Conservation (phyloP, 2,113 vertebrate species). For the Sprattus sprattus region DNA sequence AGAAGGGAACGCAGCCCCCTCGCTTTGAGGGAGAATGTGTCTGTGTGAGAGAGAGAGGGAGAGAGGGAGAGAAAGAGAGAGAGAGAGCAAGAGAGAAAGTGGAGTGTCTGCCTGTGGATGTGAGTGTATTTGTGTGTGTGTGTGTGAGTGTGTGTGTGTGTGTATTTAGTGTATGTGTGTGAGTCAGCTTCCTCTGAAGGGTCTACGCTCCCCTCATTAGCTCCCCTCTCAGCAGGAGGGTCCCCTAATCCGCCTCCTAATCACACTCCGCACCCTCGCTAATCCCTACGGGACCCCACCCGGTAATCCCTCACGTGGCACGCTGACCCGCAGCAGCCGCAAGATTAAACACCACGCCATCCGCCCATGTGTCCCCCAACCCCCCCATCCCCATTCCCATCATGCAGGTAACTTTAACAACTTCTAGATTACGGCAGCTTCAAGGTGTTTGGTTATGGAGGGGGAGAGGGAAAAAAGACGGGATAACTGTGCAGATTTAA, state of each 20-base stretch:
- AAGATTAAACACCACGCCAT: background rate
- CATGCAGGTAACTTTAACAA: background rate
- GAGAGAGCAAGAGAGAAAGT: background rate
- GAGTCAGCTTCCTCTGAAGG: slow-evolving; percentile 43
- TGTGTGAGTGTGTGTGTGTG: background rate
- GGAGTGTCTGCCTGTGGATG: background rate
- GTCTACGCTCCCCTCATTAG: slow-evolving; percentile 60
- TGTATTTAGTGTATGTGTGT: background rate
- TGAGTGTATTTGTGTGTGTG: background rate
- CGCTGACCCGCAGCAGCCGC: background rate
- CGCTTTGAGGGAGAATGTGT: slow-evolving; percentile 47
- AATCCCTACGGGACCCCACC: slow-evolving; percentile 58
- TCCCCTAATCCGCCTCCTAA: slow-evolving; percentile 51
- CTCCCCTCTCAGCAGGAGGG: slow-evolving; percentile 54
- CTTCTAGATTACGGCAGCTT: background rate
- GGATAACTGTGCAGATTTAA: background rate
- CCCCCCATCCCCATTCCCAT: background rate
- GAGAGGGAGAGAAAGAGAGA: background rate
- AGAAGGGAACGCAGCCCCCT: slow-evolving; percentile 33
- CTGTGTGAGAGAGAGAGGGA: background rate
- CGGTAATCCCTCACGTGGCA: slow-evolving; percentile 56
- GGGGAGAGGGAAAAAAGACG: background rate
- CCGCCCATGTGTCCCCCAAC: background rate
- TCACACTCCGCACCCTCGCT: slow-evolving; percentile 63
- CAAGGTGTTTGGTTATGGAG: background rate